These are phyloP conservation scores for Motacilla alba DNA, from an alignment of 2,113 vertebrate species.

Conservation along the genomic window DNA sequence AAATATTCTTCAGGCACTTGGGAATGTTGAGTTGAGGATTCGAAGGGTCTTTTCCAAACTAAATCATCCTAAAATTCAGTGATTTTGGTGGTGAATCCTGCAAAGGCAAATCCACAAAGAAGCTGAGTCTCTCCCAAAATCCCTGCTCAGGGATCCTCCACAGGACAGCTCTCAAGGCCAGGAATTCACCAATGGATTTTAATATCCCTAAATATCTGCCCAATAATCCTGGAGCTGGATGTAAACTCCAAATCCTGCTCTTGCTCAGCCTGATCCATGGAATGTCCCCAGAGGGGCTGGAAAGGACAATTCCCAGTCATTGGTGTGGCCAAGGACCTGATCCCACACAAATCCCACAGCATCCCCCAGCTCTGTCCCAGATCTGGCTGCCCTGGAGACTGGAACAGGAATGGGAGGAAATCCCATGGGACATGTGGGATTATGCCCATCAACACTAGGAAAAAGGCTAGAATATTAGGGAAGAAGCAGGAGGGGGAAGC, in stretches of 20 bases:
- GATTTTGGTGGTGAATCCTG: background rate
- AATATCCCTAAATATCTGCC: background rate
- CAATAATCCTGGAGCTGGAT: background rate
- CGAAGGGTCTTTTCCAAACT: background rate
- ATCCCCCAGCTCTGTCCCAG: background rate
- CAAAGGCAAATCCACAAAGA: background rate
- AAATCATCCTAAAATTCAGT: background rate
- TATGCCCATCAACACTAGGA: background rate
- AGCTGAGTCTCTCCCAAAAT: background rate
- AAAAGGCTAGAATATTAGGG: background rate
- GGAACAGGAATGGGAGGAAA: background rate
- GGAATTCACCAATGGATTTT: background rate
- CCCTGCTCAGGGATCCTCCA: background rate
- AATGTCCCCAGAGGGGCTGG: background rate
- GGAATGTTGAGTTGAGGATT: background rate
- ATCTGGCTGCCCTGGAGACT: background rate
- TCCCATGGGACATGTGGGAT: background rate
- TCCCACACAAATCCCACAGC: background rate
- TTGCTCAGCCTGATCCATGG: background rate
- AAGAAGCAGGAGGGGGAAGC: background rate
- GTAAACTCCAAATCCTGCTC: background rate
- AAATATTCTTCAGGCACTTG: background rate
- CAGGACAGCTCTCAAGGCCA: fast-evolving
- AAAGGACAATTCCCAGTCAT: background rate
- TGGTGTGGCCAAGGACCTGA: background rate